Evolutionary conservation across 2,888 invertebrate genomes (phyloP).

Genomic region (Tanytarsus gracilentus): DNA sequence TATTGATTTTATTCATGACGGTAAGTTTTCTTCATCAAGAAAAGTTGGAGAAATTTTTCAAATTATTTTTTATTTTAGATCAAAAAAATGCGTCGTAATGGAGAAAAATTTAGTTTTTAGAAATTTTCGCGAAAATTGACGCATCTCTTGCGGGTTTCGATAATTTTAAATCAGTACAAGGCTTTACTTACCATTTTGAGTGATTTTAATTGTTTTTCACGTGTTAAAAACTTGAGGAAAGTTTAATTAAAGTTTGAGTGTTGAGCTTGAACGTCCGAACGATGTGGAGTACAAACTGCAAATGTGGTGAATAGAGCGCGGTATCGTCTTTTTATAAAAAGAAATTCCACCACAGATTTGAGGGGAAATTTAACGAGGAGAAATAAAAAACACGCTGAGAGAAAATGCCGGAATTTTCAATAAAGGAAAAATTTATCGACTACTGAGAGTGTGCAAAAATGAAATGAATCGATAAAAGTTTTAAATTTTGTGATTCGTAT

Average conservation of each 20-base stretch:
- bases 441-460: too few species aligned
- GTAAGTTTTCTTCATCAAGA: too few species aligned
- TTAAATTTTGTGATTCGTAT: too few species aligned
- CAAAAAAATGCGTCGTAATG: not conserved
- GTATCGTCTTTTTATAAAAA: not conserved
- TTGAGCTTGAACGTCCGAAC: not conserved
- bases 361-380: not conserved
- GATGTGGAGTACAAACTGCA: not conserved
- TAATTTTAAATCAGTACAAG: not conserved
- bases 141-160: not conserved
- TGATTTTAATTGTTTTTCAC: slow-evolving; percentile 27
- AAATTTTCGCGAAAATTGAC: not conserved
- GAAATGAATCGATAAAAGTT: too few species aligned
- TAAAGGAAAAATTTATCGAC: too few species aligned
- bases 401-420: too few species aligned
- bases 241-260: not conserved
- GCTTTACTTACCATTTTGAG: slow-evolving; percentile 37
- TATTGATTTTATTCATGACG: too few species aligned
- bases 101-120: not conserved
- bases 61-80: not conserved
- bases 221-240: not conserved
- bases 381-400: too few species aligned
- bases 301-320: not conserved
- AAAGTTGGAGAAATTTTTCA: not conserved
- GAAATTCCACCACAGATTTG: too few species aligned